Evolutionary conservation across 2,797 vertebrate genomes (phyloP).

Genomic region (Brotula barbata): DNA sequence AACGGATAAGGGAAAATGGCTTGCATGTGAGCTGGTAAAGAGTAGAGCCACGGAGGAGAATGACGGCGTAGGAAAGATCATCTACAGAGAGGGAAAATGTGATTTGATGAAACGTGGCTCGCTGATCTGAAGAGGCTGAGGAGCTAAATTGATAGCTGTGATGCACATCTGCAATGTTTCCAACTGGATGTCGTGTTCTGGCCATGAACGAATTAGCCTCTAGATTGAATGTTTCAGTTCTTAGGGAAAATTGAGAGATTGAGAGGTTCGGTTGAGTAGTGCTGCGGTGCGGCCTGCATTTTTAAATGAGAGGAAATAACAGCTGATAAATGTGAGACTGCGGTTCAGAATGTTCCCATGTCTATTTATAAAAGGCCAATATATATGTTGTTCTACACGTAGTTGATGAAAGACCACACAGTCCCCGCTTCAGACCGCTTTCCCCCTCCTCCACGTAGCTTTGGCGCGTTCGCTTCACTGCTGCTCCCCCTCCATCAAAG

Average conservation of each 20-base stretch:
- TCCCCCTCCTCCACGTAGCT: too few relatives aligned
- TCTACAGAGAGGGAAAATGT: constrained; percentile 29
- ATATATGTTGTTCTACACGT: neutral
- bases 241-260: too few relatives aligned
- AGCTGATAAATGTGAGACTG: constrained; percentile 8
- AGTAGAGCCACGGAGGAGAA: constrained; percentile 46
- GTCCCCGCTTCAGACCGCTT: too few relatives aligned
- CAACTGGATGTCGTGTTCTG: too few relatives aligned
- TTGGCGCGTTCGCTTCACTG: too few relatives aligned
- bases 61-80: constrained; percentile 49
- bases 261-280: too few relatives aligned
- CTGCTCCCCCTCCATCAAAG: constrained; percentile 53
- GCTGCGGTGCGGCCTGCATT: neutral
- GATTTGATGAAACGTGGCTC: constrained; percentile 47
- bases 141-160: constrained; percentile 39
- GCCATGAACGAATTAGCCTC: too few relatives aligned
- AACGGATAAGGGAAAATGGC: constrained; percentile 41
- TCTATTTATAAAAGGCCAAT: constrained; percentile 3
- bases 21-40: constrained; percentile 55
- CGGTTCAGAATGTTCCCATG: constrained; percentile 20
- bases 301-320: neutral
- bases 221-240: too few relatives aligned
- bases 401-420: constrained; percentile 22
- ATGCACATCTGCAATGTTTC: too few relatives aligned
- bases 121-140: constrained; percentile 43